A percentile compares a stretch with the other conserved stretches of the same genome.
These are phyloP conservation scores for Scolanthus callimorphus DNA, from an alignment of 92 coral and sea anemone species.

Conservation along the genomic window DNA sequence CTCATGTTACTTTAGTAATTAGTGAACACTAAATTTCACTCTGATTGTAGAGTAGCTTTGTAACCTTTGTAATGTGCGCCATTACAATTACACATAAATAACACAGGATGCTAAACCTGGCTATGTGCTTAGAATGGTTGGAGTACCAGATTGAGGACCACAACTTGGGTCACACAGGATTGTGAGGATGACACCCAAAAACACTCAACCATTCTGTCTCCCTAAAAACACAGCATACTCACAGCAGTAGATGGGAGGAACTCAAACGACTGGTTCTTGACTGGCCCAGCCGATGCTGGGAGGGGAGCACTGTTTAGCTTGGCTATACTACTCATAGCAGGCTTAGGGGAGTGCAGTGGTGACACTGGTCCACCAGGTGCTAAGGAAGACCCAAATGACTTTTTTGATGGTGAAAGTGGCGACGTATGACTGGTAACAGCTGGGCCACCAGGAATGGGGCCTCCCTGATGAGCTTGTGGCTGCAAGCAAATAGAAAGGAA, in stretches of 20 bases:
- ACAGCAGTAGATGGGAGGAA: constrained; percentile 91
- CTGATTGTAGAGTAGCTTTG: no score
- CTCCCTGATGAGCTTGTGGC: constrained; percentile 37
- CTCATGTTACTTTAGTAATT: no score
- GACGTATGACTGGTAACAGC: constrained; percentile 43
- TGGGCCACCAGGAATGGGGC: constrained; percentile 40
- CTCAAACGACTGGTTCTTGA: constrained; percentile 74
- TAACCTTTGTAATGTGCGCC: no score
- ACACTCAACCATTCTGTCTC: no score
- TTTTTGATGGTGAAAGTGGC: constrained; percentile 77
- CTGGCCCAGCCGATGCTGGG: constrained; percentile 51
- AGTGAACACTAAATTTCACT: no score
- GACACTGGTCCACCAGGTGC: constrained; percentile 92
- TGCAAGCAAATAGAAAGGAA: no score
- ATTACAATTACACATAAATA: no score
- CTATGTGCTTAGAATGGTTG: no score
- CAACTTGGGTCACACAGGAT: no score
- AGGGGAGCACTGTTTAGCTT: constrained; percentile 27
- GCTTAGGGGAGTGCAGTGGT: constrained; percentile 83
- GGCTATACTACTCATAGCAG: constrained; percentile 22
- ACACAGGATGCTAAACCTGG: no score
- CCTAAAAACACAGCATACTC: constrained; percentile 17
- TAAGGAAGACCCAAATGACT: constrained; percentile 67
- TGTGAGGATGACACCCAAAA: no score
- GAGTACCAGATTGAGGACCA: no score